phyloP scores from a whole-genome alignment of 1,140 invertebrate genomes.

The Cardiocondyla obscurior region DNA sequence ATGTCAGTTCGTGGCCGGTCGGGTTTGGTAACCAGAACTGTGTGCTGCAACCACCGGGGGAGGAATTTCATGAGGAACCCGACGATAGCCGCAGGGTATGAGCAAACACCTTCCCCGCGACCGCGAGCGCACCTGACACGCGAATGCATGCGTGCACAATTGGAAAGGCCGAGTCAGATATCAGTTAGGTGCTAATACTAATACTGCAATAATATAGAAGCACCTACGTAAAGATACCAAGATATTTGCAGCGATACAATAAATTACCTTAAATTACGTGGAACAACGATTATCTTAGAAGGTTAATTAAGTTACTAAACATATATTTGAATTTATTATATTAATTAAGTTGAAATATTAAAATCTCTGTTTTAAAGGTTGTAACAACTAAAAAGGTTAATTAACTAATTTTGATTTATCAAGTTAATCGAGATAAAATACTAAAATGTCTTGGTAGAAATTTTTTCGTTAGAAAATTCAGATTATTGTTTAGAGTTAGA shows the following conservation, averaged over 20 bases:
- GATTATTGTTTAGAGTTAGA: not conserved
- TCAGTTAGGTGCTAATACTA: not conserved
- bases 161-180: not conserved
- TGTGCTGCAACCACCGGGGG: slow-evolving; percentile 6
- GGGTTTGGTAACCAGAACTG: slow-evolving; percentile 31
- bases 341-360: not conserved
- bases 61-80: slow-evolving; percentile 43
- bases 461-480: not conserved
- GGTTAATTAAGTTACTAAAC: not conserved
- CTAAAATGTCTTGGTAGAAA: not conserved
- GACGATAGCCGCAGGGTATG: slow-evolving; percentile 44
- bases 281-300: too few species aligned
- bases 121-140: slow-evolving; percentile 14
- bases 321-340: not conserved
- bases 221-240: too few species aligned
- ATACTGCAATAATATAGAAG: not conserved
- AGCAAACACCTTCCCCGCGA: slow-evolving; percentile 34
- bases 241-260: not conserved
- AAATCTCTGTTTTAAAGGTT: too few species aligned
- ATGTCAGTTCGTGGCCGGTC: slow-evolving; percentile 42
- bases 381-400: too few species aligned
- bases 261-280: too few species aligned
- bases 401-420: too few species aligned
- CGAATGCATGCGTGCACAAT: not conserved
- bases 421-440: too few species aligned